A percentile compares a stretch with the other conserved stretches of the same genome.
Evolutionary conservation across 2,797 vertebrate species (phyloP).

Genomic region (Phataginus tetradactyla): DNA sequence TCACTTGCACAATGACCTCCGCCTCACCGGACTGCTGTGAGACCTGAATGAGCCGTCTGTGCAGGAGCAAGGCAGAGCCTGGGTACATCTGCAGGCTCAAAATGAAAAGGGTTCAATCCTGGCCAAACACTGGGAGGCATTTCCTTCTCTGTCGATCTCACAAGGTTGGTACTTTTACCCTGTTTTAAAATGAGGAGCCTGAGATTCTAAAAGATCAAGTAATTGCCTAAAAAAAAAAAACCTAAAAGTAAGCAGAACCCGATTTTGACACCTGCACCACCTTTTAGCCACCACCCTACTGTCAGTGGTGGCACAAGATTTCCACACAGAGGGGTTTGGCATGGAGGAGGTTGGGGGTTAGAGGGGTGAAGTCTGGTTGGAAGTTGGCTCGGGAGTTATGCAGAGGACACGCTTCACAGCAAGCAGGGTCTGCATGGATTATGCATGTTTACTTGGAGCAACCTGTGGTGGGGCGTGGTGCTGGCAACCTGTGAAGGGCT

Average conservation of each 20-base stretch:
- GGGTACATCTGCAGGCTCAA: not conserved
- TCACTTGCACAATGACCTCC: not conserved
- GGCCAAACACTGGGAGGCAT: not conserved
- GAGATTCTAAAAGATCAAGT: not conserved
- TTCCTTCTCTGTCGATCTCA: not conserved
- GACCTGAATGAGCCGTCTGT: not conserved
- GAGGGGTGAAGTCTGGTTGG: too few relatives aligned
- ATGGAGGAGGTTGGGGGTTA: too few relatives aligned
- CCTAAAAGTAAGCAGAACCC: not conserved
- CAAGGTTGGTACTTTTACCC: not conserved
- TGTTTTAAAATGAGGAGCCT: not conserved
- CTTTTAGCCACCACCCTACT: not conserved
- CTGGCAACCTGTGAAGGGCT: not conserved
- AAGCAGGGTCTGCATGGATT: not conserved
- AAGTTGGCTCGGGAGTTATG: not conserved
- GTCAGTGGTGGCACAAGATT: not conserved
- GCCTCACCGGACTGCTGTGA: not conserved
- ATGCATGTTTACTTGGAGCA: not conserved
- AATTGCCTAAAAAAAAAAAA: not conserved
- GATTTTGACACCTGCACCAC: not conserved
- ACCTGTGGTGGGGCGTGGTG: not conserved
- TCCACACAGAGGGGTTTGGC: not conserved
- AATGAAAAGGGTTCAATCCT: not conserved
- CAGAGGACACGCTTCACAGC: not conserved
- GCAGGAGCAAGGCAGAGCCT: accelerated